Conservation (phyloP, 2,113 vertebrate species). For the Protobothrops mucrosquamatus region DNA sequence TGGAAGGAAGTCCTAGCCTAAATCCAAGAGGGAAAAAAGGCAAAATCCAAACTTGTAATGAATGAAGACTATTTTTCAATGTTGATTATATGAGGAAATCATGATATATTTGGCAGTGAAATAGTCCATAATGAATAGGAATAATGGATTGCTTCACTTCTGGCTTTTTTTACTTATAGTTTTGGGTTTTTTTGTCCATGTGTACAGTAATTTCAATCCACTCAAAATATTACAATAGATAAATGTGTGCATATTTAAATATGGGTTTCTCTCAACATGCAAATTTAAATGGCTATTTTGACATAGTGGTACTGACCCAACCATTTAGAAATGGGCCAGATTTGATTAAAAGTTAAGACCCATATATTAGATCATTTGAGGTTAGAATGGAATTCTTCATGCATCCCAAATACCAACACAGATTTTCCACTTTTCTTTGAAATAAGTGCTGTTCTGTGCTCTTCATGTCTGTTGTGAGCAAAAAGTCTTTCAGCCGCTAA, state of each 20-base stretch:
- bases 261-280: neutral
- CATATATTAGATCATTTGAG: neutral
- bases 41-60: neutral
- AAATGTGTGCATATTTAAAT: neutral
- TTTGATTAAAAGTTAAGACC: neutral
- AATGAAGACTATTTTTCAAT: neutral
- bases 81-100: neutral
- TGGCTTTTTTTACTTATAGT: neutral
- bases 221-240: neutral
- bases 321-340: neutral
- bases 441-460: neutral
- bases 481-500: neutral
- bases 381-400: neutral
- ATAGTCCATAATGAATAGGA: neutral
- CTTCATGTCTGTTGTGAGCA: neutral
- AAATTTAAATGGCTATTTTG: neutral
- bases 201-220: neutral
- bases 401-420: neutral
- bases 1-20: slow-evolving; percentile 15
- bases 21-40: neutral
- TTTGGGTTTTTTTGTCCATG: neutral
- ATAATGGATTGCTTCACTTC: neutral
- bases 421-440: neutral
- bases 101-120: neutral
- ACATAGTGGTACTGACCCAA: neutral